These are phyloP conservation scores for Fragum whitleyi DNA, from an alignment of 2,888 invertebrate genomes.

Conservation along the genomic window DNA sequence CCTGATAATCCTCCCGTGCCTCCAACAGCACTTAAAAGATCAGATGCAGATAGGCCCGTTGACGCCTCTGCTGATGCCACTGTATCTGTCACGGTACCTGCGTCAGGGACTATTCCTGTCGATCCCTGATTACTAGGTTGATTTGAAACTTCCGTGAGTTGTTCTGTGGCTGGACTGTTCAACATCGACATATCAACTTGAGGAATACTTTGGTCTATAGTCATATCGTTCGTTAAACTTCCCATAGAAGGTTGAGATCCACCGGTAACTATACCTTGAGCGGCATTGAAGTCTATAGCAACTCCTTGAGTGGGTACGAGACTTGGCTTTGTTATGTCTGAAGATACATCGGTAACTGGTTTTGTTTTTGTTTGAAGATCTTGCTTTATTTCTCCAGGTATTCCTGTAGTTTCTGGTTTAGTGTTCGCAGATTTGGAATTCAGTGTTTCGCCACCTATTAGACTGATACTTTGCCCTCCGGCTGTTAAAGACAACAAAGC, in stretches of 20 bases:
- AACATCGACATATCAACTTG: neutral
- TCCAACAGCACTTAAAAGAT: conserved; percentile 2
- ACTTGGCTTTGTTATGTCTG: no score
- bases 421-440: neutral
- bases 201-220: no score
- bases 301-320: neutral
- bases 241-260: neutral
- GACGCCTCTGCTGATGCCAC: neutral
- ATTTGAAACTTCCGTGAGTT: neutral
- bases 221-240: no score
- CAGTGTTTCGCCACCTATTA: neutral
- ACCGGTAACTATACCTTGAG: neutral
- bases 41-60: neutral
- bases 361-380: no score
- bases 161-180: neutral
- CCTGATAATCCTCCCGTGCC: conserved; percentile 17
- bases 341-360: no score
- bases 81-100: neutral
- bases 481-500: conserved; percentile 5
- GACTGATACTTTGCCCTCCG: neutral
- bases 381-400: no score
- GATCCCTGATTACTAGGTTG: no score
- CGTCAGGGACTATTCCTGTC: no score
- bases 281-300: neutral
- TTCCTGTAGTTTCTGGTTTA: neutral